phyloP scores from a whole-genome alignment of 2,888 invertebrate genomes.

The Phortica okadai region DNA sequence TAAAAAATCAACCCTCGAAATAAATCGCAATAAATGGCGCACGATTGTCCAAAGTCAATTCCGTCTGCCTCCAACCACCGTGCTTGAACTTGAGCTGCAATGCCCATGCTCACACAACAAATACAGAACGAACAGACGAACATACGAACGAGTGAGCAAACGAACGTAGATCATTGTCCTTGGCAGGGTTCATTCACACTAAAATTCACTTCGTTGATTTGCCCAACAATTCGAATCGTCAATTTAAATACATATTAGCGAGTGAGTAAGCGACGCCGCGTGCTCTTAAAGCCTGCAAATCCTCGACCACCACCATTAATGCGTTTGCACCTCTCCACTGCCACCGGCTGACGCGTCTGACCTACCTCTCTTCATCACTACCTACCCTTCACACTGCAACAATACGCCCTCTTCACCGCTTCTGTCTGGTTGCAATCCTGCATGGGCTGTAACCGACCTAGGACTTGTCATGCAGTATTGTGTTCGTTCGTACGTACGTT shows the following conservation, averaged over 20 bases:
- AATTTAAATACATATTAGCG: conserved; percentile 56
- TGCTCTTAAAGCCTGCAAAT: not conserved
- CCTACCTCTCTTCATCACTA: conserved; percentile 30
- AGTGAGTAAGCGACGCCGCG: conserved; percentile 3
- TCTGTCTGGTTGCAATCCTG: conserved; percentile 36
- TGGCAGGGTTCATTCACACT: conserved; percentile 72
- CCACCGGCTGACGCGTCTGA: conserved; percentile 30
- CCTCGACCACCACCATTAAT: conserved; percentile 14
- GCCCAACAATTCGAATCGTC: conserved; percentile 59
- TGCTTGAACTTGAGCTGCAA: not conserved
- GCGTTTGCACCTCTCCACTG: conserved; percentile 9
- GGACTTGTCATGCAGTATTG: conserved; percentile 73
- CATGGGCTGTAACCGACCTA: conserved; percentile 72
- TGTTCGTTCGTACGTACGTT: conserved; percentile 45
- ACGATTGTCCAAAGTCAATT: conserved; percentile 22
- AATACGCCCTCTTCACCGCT: not conserved
- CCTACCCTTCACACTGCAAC: conserved; percentile 12
- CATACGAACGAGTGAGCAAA: not conserved
- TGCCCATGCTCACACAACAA: not conserved
- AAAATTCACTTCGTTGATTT: conserved; percentile 58
- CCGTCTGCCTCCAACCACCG: conserved; percentile 5
- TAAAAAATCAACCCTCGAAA: conserved; percentile 66
- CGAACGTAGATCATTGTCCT: conserved; percentile 71
- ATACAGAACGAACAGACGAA: not conserved
- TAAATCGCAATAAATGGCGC: conserved; percentile 67